phyloP scores from a whole-genome alignment of 37 sponge, comb jelly and placozoan genomes.

The Ianthella basta region DNA sequence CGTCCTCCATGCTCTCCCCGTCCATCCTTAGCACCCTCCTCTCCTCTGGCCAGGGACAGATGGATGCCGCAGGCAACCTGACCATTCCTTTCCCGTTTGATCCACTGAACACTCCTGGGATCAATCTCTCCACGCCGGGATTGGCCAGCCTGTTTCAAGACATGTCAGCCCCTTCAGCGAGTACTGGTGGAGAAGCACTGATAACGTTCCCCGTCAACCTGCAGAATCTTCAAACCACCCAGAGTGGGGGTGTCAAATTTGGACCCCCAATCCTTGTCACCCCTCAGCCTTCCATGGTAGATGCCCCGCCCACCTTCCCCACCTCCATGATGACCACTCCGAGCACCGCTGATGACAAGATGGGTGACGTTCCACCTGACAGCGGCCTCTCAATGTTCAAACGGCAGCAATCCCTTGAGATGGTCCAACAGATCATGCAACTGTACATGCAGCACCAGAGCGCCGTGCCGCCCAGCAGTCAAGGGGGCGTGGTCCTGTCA shows the following conservation, averaged over 20 bases:
- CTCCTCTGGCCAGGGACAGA: conserved; percentile 6
- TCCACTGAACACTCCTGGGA: background rate
- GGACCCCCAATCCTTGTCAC: conserved; percentile 32
- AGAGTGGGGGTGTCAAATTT: conserved; percentile 17
- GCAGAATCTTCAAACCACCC: conserved; percentile 21
- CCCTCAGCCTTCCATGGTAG: conserved; percentile 21
- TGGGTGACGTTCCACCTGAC: background rate
- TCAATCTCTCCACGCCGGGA: conserved; percentile 18
- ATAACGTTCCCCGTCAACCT: conserved; percentile 14
- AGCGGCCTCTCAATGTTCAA: conserved; percentile 8
- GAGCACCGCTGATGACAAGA: background rate
- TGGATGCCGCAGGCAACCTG: conserved; percentile 11
- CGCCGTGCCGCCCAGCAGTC: too few species aligned
- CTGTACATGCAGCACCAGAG: background rate
- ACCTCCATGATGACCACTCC: background rate
- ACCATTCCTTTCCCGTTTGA: conserved; percentile 20
- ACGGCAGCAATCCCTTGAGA: conserved; percentile 24
- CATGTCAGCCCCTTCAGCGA: background rate
- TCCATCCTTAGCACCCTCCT: conserved; percentile 7
- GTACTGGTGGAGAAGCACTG: background rate
- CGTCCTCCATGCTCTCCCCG: background rate
- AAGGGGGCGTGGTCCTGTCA: too few species aligned
- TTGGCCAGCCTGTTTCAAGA: conserved; percentile 8
- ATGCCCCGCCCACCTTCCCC: conserved; percentile 4
- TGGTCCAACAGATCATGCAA: conserved; percentile 25